Base-by-base conservation (phyloP, 2,888 invertebrate genomes). In the Spodoptera exigua region DNA sequence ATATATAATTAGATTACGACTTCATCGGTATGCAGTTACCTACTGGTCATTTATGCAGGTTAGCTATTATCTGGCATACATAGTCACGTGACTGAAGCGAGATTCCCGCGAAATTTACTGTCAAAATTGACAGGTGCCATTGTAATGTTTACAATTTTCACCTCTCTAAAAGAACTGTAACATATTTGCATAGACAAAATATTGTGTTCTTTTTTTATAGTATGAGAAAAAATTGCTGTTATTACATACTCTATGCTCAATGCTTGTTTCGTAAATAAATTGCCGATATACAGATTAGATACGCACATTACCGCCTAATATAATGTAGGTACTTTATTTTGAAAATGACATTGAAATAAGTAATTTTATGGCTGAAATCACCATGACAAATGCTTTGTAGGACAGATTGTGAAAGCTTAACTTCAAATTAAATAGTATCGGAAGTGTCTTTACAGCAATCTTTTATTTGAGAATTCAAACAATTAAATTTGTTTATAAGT, bases 1-100 rank as follows among this genome's bases (percentile, higher is more conserved):
- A 81, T 60, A 66, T 56, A 57, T 74, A 71, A 72, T 74, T 69
- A 62, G 56, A 73, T 79, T 76, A 76, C 61, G 64, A 63, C 4
- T 34, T 51, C 45, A 52, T 61, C 46, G 41, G 62, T 61, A 62
- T 62, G 58, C 54, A 45, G 49, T 60, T 69, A 45, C 58, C 62
- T 47, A 45, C 45, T 49, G 51, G 52, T 53, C 3, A 46, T 45
- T 44, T 59, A 40, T 52, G 10, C n/a, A 39, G 51, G 46, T 21
- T 52, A 59, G 10, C 14, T 48, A 59, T 67, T 40, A 57, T 65
- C 52, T 4, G 43, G 39, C 17, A n/a, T 7, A 10, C 27, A 40
- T 13, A 17, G 0, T 27, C 5, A 3, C 1, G 21, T 37, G 21
- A 21, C 13, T 32, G 21, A 10, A 36, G n/a, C 1, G 13, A 17